Percentiles rank a stretch among this genome's conserved stretches.
These are phyloP conservation scores for Cygnus buccinator DNA, from an alignment of 2,113 vertebrate species.

Conservation along the genomic window DNA sequence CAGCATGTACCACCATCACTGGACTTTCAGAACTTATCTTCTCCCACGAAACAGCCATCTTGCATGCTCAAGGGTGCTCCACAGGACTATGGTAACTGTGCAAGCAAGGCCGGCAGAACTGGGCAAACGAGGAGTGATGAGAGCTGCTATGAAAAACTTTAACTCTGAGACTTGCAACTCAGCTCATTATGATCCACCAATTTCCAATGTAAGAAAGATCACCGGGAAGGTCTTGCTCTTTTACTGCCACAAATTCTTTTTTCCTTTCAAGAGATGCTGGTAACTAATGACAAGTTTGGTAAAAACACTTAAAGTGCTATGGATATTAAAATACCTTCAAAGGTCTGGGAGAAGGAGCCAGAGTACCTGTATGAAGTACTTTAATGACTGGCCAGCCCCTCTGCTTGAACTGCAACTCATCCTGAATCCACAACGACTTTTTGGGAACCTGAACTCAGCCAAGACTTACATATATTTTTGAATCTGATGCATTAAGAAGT, in stretches of 20 bases:
- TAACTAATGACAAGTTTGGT: background rate
- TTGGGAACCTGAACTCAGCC: background rate
- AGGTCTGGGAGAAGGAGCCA: background rate
- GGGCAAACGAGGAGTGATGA: background rate
- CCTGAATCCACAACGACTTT: background rate
- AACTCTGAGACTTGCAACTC: background rate
- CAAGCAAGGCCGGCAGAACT: background rate
- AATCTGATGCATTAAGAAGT: background rate
- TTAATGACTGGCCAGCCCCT: background rate
- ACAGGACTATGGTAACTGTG: background rate
- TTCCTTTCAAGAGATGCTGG: background rate
- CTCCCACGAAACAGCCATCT: background rate
- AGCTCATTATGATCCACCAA: background rate
- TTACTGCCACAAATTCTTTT: background rate
- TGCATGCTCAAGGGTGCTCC: background rate
- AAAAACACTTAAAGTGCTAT: background rate
- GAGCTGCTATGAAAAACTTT: background rate
- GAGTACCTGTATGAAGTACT: background rate
- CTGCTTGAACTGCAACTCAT: conserved; percentile 17
- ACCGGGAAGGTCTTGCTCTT: background rate
- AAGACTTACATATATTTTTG: background rate
- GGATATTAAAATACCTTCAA: conserved; percentile 4
- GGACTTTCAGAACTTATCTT: background rate
- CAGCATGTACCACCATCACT: background rate
- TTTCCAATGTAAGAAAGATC: background rate